A percentile compares a stretch with the other conserved stretches of the same genome.
Evolutionary conservation across 2,797 vertebrate genomes (phyloP).

Genomic region (Rousettus madagascariensis): DNA sequence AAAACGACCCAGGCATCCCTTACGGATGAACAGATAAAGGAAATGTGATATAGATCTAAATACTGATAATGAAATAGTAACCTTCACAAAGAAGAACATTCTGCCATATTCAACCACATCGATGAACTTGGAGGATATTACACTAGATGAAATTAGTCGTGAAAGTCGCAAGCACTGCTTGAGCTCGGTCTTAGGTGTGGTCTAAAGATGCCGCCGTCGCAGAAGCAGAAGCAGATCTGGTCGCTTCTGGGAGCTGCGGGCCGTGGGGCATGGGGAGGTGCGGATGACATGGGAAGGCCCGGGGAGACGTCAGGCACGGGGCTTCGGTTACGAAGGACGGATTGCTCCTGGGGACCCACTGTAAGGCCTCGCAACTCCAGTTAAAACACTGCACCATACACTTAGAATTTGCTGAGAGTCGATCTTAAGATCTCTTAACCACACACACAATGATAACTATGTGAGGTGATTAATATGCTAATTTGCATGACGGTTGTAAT

Average conservation of each 20-base stretch:
- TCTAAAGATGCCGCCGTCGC: not conserved
- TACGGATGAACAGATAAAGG: not conserved
- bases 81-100: not conserved
- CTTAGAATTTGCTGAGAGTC: not conserved
- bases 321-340: not conserved
- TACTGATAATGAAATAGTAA: not conserved
- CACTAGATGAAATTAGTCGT: not conserved
- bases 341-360: not conserved
- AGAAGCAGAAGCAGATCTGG: not conserved
- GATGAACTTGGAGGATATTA: not conserved
- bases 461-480: not conserved
- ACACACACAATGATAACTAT: not conserved
- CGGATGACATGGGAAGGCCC: too few species aligned
- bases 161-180: not conserved
- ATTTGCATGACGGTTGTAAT: not conserved
- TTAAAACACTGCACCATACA: too few species aligned
- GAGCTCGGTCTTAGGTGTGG: not conserved
- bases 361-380: too few species aligned
- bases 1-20: not conserved
- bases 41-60: not conserved
- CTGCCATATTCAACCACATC: not conserved
- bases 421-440: not conserved
- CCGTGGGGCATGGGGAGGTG: not conserved
- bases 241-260: not conserved
- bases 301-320: not conserved